Evolutionary conservation across 2,113 vertebrate genomes (phyloP).

Genomic region (Eulemur rufifrons): DNA sequence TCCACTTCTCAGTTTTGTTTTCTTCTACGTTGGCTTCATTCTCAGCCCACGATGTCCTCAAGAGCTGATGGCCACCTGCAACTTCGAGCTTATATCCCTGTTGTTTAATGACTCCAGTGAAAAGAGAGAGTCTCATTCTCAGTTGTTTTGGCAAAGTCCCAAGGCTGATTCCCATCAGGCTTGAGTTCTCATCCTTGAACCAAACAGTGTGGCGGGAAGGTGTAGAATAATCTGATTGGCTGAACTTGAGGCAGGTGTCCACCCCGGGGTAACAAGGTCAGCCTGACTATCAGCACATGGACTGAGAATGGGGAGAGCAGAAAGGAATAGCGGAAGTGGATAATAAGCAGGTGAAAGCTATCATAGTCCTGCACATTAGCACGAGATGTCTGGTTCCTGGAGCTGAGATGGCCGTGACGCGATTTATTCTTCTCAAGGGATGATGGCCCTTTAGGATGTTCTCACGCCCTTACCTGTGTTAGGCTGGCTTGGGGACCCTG

Average conservation of each 20-base stretch:
- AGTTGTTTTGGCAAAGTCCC: not conserved
- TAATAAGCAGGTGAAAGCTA: not conserved
- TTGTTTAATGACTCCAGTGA: not conserved
- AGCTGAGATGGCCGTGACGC: not conserved
- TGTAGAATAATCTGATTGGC: not conserved
- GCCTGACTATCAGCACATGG: too few species aligned
- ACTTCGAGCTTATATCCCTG: not conserved
- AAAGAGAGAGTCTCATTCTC: not conserved
- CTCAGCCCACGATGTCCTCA: not conserved
- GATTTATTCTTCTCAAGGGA: not conserved
- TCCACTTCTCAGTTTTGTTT: not conserved
- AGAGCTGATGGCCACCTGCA: not conserved
- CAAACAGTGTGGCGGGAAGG: not conserved
- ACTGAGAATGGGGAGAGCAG: not conserved
- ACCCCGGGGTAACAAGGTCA: not conserved
- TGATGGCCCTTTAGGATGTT: not conserved
- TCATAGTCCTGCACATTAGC: not conserved
- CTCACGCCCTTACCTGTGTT: not conserved
- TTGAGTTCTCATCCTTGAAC: not conserved
- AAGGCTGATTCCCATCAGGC: not conserved
- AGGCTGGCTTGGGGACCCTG: not conserved
- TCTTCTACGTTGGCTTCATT: not conserved
- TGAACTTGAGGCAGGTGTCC: not conserved
- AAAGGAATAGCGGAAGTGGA: not conserved
- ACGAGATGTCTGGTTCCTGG: not conserved